These are phyloP conservation scores for Platalea minor DNA, from an alignment of 2,797 vertebrate species.

Conservation along the genomic window DNA sequence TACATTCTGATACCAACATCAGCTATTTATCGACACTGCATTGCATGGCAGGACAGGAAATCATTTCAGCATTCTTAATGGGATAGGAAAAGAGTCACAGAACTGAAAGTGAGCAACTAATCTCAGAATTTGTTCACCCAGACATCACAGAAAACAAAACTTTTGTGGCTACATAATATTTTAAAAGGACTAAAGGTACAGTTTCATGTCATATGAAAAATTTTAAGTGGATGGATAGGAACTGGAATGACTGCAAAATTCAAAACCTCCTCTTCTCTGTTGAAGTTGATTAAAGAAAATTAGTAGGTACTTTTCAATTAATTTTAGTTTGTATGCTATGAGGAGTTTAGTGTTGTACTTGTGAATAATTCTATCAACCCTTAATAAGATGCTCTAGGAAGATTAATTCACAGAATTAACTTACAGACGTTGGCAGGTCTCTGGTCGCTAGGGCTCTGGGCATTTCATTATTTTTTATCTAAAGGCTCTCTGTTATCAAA, in stretches of 20 bases:
- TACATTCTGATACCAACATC: not conserved
- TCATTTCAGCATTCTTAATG: conserved; percentile 25
- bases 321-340: not conserved
- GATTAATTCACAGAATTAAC: conserved; percentile 22
- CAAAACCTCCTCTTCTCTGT: not conserved
- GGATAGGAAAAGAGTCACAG: not conserved
- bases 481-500: conserved; percentile 30
- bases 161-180: not conserved
- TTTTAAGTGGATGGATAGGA: not conserved
- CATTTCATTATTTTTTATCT: conserved; percentile 44
- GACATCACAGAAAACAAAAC: conserved; percentile 29
- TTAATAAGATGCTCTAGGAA: not conserved
- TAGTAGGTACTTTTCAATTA: not conserved
- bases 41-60: conserved; percentile 22
- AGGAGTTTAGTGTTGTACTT: not conserved
- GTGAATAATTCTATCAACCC: not conserved
- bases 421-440: not conserved
- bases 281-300: not conserved
- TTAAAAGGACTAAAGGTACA: not conserved
- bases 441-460: not conserved
- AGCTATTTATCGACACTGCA: not conserved
- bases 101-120: conserved; percentile 24
- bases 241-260: not conserved
- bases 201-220: conserved; percentile 43
- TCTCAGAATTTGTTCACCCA: not conserved